Evolutionary conservation across 2,797 vertebrate genomes (phyloP), one percentile per base, ranked within the genome.

Genomic region (Spheniscus humboldti): DNA sequence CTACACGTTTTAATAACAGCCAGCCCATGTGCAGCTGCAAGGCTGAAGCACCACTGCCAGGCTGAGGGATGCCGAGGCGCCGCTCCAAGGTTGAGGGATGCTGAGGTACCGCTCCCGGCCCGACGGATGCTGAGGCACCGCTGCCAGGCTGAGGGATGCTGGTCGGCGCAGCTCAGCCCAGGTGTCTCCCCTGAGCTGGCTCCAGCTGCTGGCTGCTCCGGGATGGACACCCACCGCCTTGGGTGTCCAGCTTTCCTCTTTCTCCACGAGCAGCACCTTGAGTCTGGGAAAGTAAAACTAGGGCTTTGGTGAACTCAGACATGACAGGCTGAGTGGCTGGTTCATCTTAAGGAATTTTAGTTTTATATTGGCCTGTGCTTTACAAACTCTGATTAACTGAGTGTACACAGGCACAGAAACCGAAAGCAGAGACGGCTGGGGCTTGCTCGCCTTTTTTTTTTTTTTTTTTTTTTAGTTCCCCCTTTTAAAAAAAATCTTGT

Each of bases 91-190:
- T 19, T 23, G 15, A 13, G 8, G 25, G 73, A 30, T 59, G 56
- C 19, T 59, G 43, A 47, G 45, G 72, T 2, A 47, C 14, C 2
- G 0, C 11, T 33, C 3, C 52, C 16, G 22, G 33, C 1, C 16
- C 5, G 6, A 8, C 2, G n/a, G 56, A 24, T 43, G 31, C 39
- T 45, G 76, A 14, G 76, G 59, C 0, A n/a, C 22, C 0, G 2
- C 25, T 67, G 3, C 37, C 71, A 39, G 19, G 18, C 30, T 31
- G 9, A 10, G 2, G 11, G 56, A 16, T 57, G 75, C 41, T 30
- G 43, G 8, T 18, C 5, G 2, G 25, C 3, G 1, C 7, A 13
- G 33, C 43, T 53, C 66, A 76, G 37, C 35, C 48, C n/a, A 4
- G 2, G 3, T 24, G 12, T 43, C 19, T 45, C 31, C 31, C 30